These are phyloP conservation scores for Philereme transversata DNA, from an alignment of 2,888 invertebrate genomes.

Conservation along the genomic window DNA sequence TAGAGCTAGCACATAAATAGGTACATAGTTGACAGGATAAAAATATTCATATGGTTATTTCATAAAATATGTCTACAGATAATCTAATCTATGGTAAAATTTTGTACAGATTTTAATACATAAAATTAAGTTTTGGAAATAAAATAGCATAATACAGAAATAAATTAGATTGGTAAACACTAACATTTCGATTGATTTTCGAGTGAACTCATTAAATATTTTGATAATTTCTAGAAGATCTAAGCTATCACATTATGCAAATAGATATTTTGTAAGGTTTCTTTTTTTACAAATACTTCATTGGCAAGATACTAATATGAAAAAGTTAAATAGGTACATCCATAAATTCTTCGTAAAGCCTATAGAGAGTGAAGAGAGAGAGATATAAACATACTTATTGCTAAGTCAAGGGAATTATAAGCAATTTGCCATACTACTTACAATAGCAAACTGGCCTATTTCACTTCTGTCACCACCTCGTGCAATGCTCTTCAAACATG, in stretches of 20 bases:
- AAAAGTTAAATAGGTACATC: conserved; percentile 61
- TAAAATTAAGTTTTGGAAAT: conserved; percentile 43
- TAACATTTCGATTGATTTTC: conserved; percentile 60
- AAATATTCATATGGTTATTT: conserved; percentile 73
- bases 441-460: conserved; percentile 70
- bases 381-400: conserved; percentile 69
- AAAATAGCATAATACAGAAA: conserved; percentile 47
- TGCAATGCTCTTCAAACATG: conserved; percentile 73
- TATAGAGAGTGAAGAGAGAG: conserved; percentile 79
- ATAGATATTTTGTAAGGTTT: conserved; percentile 65
- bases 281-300: conserved; percentile 73
- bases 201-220: conserved; percentile 58
- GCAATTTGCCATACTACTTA: conserved; percentile 76
- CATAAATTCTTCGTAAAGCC: conserved; percentile 69
- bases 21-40: conserved; percentile 64
- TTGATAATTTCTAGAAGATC: conserved; percentile 71
- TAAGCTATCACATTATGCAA: conserved; percentile 77
- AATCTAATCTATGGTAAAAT: conserved; percentile 63
- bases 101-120: conserved; percentile 69
- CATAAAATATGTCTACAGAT: conserved; percentile 68
- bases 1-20: conserved; percentile 75
- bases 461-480: conserved; percentile 59
- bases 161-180: conserved; percentile 62
- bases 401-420: conserved; percentile 59
- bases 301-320: conserved; percentile 78